A percentile compares a stretch with the other conserved stretches of the same genome.
Conservation (phyloP, 2,113 vertebrate species). For the Xenopus tropicalis region UCB_Xtro_10.0 CM004446.2:78148001-78148500, state of each 20-base stretch:
- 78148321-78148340: conserved; percentile 35
- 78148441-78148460: conserved; percentile 3
- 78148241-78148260: conserved; percentile 19
- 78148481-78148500: conserved; percentile 1
- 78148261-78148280: conserved; percentile 44
- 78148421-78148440: neutral
- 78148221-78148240: conserved; percentile 25
- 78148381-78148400: conserved; percentile 13
- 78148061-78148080: conserved; percentile 41
- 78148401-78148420: conserved; percentile 10
- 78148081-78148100: conserved; percentile 47
- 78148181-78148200: conserved; percentile 46
- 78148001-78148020: conserved; percentile 39
- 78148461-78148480: conserved; percentile 21
- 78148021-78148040: conserved; percentile 47
- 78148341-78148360: neutral
- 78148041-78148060: conserved; percentile 38
- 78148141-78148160: conserved; percentile 47
- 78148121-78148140: conserved; percentile 53
- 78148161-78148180: conserved; percentile 41
- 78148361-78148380: conserved; percentile 17
- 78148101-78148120: conserved; percentile 37
- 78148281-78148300: conserved; percentile 43
- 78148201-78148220: conserved; percentile 31
- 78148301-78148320: conserved; percentile 44